Evolutionary conservation across 2,113 vertebrate species (phyloP).

Genomic region (Progne subis): DNA sequence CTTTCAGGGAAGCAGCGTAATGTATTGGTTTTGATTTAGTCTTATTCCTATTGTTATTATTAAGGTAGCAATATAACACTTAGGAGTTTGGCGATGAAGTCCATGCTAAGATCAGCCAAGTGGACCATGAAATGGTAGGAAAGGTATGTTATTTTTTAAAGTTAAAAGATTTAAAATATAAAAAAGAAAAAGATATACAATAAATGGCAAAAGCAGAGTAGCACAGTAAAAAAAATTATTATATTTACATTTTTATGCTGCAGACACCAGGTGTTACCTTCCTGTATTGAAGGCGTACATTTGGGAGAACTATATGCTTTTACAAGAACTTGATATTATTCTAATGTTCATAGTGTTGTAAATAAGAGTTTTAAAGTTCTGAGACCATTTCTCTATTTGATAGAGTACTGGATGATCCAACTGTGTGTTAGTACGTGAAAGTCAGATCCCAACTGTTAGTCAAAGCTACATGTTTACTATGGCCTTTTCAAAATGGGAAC

Average conservation of each 20-base stretch:
- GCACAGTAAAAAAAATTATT: constrained; percentile 55
- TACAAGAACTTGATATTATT: constrained; percentile 67
- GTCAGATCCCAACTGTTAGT: constrained; percentile 41
- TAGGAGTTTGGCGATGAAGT: constrained; percentile 17
- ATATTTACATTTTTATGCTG: constrained; percentile 71
- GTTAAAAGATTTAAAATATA: constrained; percentile 46
- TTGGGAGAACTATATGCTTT: constrained; percentile 65
- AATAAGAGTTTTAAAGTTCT: constrained; percentile 74
- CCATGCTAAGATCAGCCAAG: constrained; percentile 6
- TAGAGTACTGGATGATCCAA: constrained; percentile 63
- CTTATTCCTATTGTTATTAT: neutral
- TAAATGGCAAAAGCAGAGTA: constrained; percentile 60
- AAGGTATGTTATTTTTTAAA: constrained; percentile 45
- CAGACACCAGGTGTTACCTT: constrained; percentile 62
- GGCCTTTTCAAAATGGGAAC: constrained; percentile 63
- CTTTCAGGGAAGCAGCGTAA: constrained; percentile 40
- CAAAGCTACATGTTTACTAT: constrained; percentile 34
- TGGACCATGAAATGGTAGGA: constrained; percentile 27
- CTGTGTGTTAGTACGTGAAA: constrained; percentile 40
- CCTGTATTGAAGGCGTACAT: constrained; percentile 44
- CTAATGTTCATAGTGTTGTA: constrained; percentile 68
- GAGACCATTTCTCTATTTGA: constrained; percentile 59
- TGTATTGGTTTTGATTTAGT: constrained; percentile 15
- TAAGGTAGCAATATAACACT: constrained; percentile 17
- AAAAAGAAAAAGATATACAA: constrained; percentile 24